These are phyloP conservation scores for Phymorhynchus buccinoides DNA, from an alignment of 1,140 invertebrate genomes.

Conservation along the genomic window DNA sequence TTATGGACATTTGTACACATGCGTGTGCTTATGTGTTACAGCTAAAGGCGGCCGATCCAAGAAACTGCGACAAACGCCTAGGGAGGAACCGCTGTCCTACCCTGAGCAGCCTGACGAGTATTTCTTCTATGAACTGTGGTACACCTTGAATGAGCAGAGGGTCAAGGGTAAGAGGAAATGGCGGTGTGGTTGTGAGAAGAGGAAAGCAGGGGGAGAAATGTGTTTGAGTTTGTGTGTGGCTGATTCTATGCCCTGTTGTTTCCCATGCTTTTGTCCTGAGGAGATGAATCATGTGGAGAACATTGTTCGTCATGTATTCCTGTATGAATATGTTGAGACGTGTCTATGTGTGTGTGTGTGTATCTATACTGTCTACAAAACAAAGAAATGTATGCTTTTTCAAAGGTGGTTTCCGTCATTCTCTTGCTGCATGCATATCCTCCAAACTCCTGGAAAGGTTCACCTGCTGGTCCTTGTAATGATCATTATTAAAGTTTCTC, in stretches of 20 bases:
- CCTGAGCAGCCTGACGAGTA: slow-evolving; percentile 68
- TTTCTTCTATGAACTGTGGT: slow-evolving; percentile 75
- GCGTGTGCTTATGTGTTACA: slow-evolving; percentile 19
- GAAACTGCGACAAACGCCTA: slow-evolving; percentile 34
- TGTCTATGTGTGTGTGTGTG: slow-evolving; percentile 34
- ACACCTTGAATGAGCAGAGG: slow-evolving; percentile 72
- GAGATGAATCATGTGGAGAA: neutral
- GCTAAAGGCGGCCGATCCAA: slow-evolving; percentile 42
- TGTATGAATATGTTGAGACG: slow-evolving; percentile 58
- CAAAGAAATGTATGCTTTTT: no score
- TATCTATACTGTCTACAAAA: no score
- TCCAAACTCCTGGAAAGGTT: no score
- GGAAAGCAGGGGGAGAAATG: slow-evolving; percentile 44
- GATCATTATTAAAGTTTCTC: no score
- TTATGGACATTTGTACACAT: slow-evolving; percentile 3
- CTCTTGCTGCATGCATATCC: no score
- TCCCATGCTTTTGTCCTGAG: no score
- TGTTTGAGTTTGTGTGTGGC: neutral
- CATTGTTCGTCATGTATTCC: neutral
- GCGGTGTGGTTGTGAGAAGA: no score
- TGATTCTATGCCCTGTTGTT: neutral
- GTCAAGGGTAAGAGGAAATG: slow-evolving; percentile 74
- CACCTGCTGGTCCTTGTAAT: no score
- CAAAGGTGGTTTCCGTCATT: no score
- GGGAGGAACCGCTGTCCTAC: slow-evolving; percentile 55